Base-by-base conservation (phyloP, 2,797 vertebrate species). In the Cynopterus sphinx region DNA sequence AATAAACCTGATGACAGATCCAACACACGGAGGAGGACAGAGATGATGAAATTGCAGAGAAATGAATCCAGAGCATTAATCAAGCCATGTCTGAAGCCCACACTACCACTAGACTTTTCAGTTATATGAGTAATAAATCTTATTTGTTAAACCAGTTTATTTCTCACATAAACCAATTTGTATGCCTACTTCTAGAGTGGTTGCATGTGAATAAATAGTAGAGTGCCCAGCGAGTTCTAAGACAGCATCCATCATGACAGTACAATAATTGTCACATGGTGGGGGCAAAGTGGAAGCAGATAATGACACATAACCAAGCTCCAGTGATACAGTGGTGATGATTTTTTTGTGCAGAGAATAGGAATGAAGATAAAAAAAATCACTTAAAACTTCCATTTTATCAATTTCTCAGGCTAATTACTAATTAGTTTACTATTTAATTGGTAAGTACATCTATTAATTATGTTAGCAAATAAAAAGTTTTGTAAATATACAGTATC, bases 361-460 rank as follows among this genome's bases (percentile, higher is more conserved):
- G 36, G 82, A 93, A 85, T 96, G 96, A 95, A 95, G 95, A 63
- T 51, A 96, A 75, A 93, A 95, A 91, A 77, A 82, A 94, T 94
- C 84, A 71, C 59, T 77, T 83, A 59, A 90, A 92, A 73, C 83
- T 87, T 96, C 55, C 36, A 81, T 68, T 78, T 84, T n/a, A 90
- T 86, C 87, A 78, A 70, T 59, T 73, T 95, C 36, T 94, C n/a
- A 53, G 63, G 43, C 49, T 96, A 94, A 90, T 94, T 93, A 92
- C 83, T 96, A 94, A 97, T 96, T 96, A 71, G 65, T 95, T 96
- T 91, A 75, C 53, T 96, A 84, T 90, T 84, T 97, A 87, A 94
- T 96, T 94, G 79, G 63, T 51, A 90, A 92, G 17, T 82, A 53
- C 28, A 96, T 51, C 73, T 90, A 75, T 92, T 97, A 92, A 90